A percentile compares a stretch with the other conserved stretches of the same genome.
phyloP scores from a whole-genome alignment of 2,888 invertebrate species.

The Autographa pulchrina region DNA sequence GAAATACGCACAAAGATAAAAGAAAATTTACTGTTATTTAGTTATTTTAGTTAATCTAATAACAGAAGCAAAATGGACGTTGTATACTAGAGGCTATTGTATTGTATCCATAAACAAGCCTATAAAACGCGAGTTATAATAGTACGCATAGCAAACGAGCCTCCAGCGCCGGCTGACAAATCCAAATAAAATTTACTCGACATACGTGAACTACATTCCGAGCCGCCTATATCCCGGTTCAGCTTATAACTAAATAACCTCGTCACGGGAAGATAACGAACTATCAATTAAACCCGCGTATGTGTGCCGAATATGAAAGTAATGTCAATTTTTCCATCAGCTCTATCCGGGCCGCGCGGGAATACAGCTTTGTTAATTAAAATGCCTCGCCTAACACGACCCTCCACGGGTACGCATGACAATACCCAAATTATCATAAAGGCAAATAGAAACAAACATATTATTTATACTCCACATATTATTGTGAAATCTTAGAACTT shows the following conservation, averaged over 20 bases:
- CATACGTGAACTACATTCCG: constrained; percentile 64
- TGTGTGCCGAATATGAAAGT: constrained; percentile 65
- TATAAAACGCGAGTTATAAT: constrained; percentile 46
- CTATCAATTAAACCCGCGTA: constrained; percentile 70
- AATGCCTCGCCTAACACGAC: constrained; percentile 49
- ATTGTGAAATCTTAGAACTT: constrained; percentile 56
- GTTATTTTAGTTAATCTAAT: constrained; percentile 36
- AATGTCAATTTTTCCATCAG: constrained; percentile 59
- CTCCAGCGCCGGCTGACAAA: constrained; percentile 62
- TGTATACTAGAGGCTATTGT: constrained; percentile 33
- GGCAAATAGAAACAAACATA: constrained; percentile 44
- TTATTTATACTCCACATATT: constrained; percentile 23
- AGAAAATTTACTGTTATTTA: constrained; percentile 24
- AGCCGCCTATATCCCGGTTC: constrained; percentile 61
- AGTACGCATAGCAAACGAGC: constrained; percentile 39
- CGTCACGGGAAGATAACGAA: constrained; percentile 69
- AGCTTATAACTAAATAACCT: constrained; percentile 74
- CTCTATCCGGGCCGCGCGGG: constrained; percentile 33
- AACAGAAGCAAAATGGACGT: constrained; percentile 33
- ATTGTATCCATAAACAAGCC: constrained; percentile 50
- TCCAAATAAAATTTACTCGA: constrained; percentile 74
- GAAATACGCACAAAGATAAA: constrained; percentile 19
- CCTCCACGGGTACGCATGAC: constrained; percentile 23
- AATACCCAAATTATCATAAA: constrained; percentile 43
- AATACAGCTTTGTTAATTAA: constrained; percentile 57